Evolutionary conservation across 2,888 invertebrate genomes (phyloP).

Genomic region (Ceratothoa steindachneri): DNA sequence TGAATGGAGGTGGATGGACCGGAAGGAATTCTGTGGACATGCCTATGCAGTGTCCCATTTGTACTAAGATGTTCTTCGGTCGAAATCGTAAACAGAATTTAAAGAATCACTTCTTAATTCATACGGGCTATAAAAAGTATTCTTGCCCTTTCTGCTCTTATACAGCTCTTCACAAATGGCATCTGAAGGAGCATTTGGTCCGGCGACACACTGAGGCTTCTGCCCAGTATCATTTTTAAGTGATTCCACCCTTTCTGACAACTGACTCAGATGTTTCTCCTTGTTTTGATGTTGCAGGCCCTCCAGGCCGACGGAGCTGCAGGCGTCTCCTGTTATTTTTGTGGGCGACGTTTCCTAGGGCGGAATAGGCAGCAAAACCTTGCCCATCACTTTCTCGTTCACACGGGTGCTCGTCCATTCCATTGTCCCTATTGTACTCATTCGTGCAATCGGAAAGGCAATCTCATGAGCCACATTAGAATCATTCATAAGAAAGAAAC

Average conservation of each 20-base stretch:
- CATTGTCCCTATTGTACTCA: slow-evolving; percentile 37
- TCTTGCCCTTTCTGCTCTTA: slow-evolving; percentile 42
- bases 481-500: slow-evolving; percentile 34
- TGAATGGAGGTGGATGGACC: neutral
- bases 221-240: neutral
- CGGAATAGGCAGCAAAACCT: slow-evolving; percentile 37
- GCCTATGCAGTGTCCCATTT: slow-evolving; percentile 37
- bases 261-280: neutral
- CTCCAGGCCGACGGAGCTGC: slow-evolving; percentile 18
- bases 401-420: slow-evolving; percentile 39
- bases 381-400: slow-evolving; percentile 36
- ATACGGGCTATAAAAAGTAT: slow-evolving; percentile 43
- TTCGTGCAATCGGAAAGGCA: slow-evolving; percentile 40
- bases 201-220: slow-evolving; percentile 32
- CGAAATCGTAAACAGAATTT: slow-evolving; percentile 45
- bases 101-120: slow-evolving; percentile 42
- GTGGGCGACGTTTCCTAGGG: slow-evolving; percentile 35
- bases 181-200: slow-evolving; percentile 42
- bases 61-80: slow-evolving; percentile 42
- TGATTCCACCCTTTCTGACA: neutral
- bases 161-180: slow-evolving; percentile 46
- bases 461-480: slow-evolving; percentile 39
- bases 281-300: slow-evolving; percentile 34
- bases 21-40: neutral
- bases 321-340: slow-evolving; percentile 24